These are phyloP conservation scores for Paracanthobrama guichenoti DNA, from an alignment of 2,113 vertebrate genomes.

Conservation along the genomic window DNA sequence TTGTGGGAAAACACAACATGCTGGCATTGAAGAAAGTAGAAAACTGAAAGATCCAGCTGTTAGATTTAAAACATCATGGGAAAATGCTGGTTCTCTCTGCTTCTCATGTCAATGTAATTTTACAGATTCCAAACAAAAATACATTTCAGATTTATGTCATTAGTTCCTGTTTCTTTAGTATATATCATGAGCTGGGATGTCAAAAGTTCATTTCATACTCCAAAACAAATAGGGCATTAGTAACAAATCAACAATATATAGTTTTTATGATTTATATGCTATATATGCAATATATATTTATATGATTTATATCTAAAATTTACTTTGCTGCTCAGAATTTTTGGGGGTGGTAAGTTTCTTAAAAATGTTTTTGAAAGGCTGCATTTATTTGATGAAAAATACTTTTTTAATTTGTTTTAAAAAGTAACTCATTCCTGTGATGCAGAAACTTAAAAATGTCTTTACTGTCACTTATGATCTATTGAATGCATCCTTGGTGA, in stretches of 20 bases:
- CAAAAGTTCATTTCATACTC: neutral
- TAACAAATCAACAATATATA: neutral
- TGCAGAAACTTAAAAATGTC: neutral
- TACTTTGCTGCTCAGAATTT: neutral
- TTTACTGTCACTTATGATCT: neutral
- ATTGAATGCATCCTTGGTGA: neutral
- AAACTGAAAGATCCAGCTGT: conserved; percentile 77
- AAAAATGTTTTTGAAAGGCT: too few species aligned
- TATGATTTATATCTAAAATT: neutral
- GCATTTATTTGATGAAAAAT: too few species aligned
- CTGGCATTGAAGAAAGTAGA: conserved; percentile 42
- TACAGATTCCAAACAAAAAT: conserved; percentile 45
- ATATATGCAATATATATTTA: too few species aligned
- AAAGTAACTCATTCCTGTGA: neutral
- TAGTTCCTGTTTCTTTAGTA: neutral
- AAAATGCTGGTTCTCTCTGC: conserved; percentile 68
- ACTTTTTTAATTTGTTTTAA: neutral
- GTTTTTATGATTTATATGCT: neutral
- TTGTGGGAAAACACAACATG: conserved; percentile 62
- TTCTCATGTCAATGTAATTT: conserved; percentile 57
- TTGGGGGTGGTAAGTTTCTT: neutral
- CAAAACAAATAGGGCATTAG: neutral
- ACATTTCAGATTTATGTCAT: conserved; percentile 4
- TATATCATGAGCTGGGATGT: neutral
- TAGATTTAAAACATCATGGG: conserved; percentile 76